Percentiles rank a stretch among this genome's conserved stretches.
phyloP scores from a whole-genome alignment of 1,140 invertebrate species.

The Papilio polyxenes region DNA sequence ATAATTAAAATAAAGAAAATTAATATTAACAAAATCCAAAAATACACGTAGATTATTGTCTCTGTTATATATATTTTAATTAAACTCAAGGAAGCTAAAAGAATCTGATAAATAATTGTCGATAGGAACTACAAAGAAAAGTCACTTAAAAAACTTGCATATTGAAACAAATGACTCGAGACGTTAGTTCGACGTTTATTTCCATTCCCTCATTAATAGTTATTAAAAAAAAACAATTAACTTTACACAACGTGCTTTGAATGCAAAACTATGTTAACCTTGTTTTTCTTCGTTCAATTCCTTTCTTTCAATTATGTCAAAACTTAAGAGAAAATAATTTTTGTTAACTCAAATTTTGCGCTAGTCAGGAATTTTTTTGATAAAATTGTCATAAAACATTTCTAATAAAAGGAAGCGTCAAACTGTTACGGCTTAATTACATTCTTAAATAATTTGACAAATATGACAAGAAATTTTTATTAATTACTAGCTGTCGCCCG shows the following conservation, averaged over 20 bases:
- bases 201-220: conserved; percentile 25
- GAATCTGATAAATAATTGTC: neutral
- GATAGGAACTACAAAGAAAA: neutral
- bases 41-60: too few relatives aligned
- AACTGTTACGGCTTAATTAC: too few relatives aligned
- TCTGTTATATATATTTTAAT: neutral
- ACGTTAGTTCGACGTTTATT: conserved; percentile 1
- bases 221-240: conserved; percentile 28
- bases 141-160: neutral
- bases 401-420: too few relatives aligned
- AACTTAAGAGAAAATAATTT: neutral
- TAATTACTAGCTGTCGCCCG: too few relatives aligned
- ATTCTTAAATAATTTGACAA: too few relatives aligned
- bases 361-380: too few relatives aligned
- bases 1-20: too few relatives aligned
- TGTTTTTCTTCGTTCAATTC: conserved; percentile 5
- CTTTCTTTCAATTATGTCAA: neutral
- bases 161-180: conserved; percentile 6
- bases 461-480: too few relatives aligned
- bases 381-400: too few relatives aligned
- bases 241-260: conserved; percentile 9
- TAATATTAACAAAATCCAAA: too few relatives aligned
- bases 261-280: neutral
- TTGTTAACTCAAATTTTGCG: neutral
- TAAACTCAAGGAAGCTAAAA: neutral